phyloP scores from a whole-genome alignment of 2,797 vertebrate genomes.

The Spea hammondii region DNA sequence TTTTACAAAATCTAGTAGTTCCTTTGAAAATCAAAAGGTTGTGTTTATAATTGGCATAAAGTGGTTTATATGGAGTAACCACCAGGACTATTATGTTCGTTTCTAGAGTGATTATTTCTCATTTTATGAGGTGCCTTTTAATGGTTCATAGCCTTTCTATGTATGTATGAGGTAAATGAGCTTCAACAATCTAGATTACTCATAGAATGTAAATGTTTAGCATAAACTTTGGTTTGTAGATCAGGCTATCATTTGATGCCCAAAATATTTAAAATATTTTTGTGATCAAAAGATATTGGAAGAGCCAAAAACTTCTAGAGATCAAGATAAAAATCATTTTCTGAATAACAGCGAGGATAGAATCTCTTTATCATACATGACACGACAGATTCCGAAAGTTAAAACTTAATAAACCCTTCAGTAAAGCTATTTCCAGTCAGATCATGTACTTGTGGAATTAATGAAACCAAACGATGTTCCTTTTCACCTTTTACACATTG shows the following conservation, averaged over 20 bases:
- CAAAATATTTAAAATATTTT: neutral
- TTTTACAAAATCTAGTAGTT: no score
- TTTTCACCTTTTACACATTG: neutral
- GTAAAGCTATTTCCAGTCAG: neutral
- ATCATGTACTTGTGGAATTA: neutral
- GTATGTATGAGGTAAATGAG: no score
- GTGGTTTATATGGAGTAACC: no score
- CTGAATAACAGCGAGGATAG: neutral
- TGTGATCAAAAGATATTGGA: neutral
- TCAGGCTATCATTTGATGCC: neutral
- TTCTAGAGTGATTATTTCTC: no score
- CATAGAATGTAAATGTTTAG: no score
- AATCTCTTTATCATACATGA: neutral
- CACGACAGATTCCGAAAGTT: neutral
- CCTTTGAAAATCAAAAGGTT: no score
- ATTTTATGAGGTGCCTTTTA: no score
- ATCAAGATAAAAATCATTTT: neutral
- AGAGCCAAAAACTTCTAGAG: neutral
- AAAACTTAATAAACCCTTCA: slow-evolving; percentile 3
- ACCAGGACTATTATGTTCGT: no score
- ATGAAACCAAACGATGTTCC: neutral
- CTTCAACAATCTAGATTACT: no score
- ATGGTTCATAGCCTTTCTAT: no score
- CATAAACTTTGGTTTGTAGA: neutral
- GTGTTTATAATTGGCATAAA: no score